Percentiles rank a stretch among this genome's conserved stretches.
Evolutionary conservation across 2,113 vertebrate species (phyloP).

Genomic region (Pachycephala philippinensis): DNA sequence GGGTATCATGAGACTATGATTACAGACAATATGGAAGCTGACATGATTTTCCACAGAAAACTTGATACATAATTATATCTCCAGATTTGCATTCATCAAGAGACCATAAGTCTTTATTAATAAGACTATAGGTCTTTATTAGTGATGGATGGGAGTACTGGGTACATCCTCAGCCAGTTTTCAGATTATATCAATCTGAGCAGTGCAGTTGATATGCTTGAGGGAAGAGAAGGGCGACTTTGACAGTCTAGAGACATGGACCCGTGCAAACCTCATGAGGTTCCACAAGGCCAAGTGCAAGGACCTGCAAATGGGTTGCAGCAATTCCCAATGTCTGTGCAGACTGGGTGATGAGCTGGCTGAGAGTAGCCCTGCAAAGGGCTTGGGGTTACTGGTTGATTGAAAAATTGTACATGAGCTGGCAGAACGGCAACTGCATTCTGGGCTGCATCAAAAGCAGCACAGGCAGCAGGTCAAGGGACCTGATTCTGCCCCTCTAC

Average conservation of each 20-base stretch:
- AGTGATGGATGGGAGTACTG: not conserved
- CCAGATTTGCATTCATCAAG: not conserved
- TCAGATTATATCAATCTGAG: not conserved
- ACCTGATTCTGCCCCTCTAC: not conserved
- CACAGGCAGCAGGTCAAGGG: fast-evolving
- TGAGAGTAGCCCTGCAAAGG: not conserved
- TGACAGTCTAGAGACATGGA: not conserved
- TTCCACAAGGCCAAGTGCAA: not conserved
- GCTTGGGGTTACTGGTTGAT: not conserved
- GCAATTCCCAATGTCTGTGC: not conserved
- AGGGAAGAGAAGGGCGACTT: not conserved
- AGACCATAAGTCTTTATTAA: not conserved
- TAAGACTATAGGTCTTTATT: not conserved
- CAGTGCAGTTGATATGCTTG: not conserved
- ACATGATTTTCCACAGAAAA: not conserved
- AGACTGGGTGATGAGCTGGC: not conserved
- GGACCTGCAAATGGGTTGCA: not conserved
- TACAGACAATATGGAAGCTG: not conserved
- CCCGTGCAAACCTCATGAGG: not conserved
- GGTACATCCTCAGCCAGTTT: not conserved
- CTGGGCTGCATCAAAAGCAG: not conserved
- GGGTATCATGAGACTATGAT: not conserved
- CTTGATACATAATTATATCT: not conserved
- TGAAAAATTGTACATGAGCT: not conserved
- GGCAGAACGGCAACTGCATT: not conserved